Evolutionary conservation across 2,797 vertebrate species (phyloP).

Genomic region (Chloroceryle inda): DNA sequence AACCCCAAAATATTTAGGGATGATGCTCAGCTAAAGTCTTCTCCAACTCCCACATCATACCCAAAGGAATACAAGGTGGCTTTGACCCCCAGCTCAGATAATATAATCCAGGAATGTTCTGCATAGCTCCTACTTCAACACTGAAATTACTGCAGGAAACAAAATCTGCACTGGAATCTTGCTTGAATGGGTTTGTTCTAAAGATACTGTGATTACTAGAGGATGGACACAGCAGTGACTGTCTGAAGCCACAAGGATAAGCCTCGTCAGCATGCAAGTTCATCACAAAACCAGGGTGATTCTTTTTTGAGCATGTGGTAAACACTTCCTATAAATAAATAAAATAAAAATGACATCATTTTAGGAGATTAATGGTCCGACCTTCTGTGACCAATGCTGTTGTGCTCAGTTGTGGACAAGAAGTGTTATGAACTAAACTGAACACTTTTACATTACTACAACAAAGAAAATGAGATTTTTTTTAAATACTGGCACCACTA

Average conservation of each 20-base stretch:
- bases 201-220: constrained; percentile 55
- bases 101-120: constrained; percentile 55
- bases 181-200: constrained; percentile 75
- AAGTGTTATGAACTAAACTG: not conserved
- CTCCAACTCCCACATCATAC: constrained; percentile 80
- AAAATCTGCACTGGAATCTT: constrained; percentile 64
- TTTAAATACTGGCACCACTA: accelerated
- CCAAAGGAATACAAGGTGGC: constrained; percentile 87
- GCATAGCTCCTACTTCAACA: constrained; percentile 76
- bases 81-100: constrained; percentile 83
- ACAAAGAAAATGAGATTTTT: not conserved
- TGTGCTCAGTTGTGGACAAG: not conserved
- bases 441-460: not conserved
- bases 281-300: not conserved
- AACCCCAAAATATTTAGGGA: constrained; percentile 32
- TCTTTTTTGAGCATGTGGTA: not conserved
- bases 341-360: not conserved
- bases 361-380: not conserved
- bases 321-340: not conserved
- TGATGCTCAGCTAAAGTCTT: constrained; percentile 81
- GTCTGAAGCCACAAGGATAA: not conserved
- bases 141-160: constrained; percentile 76
- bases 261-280: not conserved
- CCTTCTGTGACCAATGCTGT: not conserved
- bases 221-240: not conserved